Evolutionary conservation across 1,140 invertebrate species (phyloP), one percentile per base, ranked within the genome.

Genomic region (Melipona quadrifasciata): DNA sequence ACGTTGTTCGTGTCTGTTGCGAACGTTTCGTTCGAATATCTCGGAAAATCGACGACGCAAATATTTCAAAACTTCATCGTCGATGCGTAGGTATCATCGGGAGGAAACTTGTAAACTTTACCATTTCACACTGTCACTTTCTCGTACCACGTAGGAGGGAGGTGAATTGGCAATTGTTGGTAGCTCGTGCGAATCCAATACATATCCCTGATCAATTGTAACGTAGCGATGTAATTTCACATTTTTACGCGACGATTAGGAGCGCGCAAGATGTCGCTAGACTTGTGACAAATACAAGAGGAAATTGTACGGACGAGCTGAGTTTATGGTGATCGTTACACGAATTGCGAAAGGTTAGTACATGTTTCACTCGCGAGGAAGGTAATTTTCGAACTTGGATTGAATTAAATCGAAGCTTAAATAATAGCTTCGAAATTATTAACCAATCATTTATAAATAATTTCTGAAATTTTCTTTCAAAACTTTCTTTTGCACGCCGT

Each of bases 71-170:
- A 31, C 17, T 47, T 55, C 17, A 31, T 19, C 5, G 16, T 16
- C 10, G 19, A n/a, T n/a, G 16, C 0, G 74, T 84, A 61, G 47
- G 27, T 84, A 84, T 84, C 82, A 84, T 84, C 82, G 76, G 72
- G 27, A 58, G 57, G 55, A 34, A 77, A 57, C 11, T 11, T 17
- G 24, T 55, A 11, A 72, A 71, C 47, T 31, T 0, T 17, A n/a
- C 39, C 16, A 5, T 27, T 21, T 21, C n/a, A 11, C 34, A 5
- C 21, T 67, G 16, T 34, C 58, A 1, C 16, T 47, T 80, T 14
- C 4, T 24, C 47, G 8, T 19, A 27, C 27, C 4, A 11, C 11
- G 2, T n/a, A 24, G 11, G 12, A 31, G 8, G 8, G 27, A 21
- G 27, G 64, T 64, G n/a, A 74, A 65, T 75, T 82, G 55, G 57